Evolutionary conservation across 2,797 vertebrate genomes (phyloP).

Genomic region (Liasis olivaceus): DNA sequence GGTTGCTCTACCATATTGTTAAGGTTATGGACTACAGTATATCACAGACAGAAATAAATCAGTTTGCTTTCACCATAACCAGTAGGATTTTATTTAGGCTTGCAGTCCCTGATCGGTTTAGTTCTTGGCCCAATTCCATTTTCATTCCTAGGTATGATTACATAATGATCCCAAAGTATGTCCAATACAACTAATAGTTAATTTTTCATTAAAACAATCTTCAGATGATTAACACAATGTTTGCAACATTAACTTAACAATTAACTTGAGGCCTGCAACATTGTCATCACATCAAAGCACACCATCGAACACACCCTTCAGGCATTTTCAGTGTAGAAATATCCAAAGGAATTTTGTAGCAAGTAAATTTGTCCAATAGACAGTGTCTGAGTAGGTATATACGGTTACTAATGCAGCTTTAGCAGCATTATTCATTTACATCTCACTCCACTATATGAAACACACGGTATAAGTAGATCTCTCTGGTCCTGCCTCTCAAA

Average conservation of each 20-base stretch:
- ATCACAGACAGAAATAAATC: neutral
- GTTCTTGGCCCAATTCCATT: neutral
- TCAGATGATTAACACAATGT: neutral
- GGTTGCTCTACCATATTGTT: neutral
- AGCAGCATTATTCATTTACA: neutral
- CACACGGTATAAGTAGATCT: neutral
- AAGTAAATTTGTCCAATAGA: neutral
- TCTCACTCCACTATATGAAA: neutral
- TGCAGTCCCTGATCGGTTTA: accelerated
- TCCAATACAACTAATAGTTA: neutral
- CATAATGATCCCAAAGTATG: constrained; percentile 1
- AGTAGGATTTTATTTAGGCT: constrained; percentile 1
- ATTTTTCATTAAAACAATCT: neutral
- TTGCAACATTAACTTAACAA: neutral
- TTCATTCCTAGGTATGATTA: neutral
- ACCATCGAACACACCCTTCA: neutral
- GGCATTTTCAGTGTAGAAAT: accelerated
- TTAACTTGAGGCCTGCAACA: neutral
- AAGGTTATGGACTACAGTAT: neutral
- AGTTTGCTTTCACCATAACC: accelerated
- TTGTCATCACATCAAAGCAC: neutral
- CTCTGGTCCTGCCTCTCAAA: neutral
- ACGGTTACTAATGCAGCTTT: neutral
- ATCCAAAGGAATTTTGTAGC: neutral
- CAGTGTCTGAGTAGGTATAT: neutral